Conservation (phyloP, 2,888 invertebrate genomes). For the Leucania comma region DNA sequence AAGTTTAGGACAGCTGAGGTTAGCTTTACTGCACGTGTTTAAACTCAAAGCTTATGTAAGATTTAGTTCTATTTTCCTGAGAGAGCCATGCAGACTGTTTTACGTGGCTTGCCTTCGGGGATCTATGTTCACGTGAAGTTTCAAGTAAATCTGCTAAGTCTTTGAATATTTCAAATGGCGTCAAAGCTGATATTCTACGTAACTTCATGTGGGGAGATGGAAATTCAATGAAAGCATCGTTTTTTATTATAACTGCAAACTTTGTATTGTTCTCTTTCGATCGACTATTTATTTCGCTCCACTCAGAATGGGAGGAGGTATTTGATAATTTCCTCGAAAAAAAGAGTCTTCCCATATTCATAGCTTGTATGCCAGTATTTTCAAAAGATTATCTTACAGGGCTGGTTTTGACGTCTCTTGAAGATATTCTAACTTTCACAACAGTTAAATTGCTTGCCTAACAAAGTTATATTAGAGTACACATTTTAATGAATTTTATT, state of each 20-base stretch:
- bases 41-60: conserved; percentile 10
- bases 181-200: conserved; percentile 21
- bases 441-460: neutral
- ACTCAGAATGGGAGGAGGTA: no score
- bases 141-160: conserved; percentile 30
- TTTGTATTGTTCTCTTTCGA: neutral
- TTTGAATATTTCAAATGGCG: conserved; percentile 52
- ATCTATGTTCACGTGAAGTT: conserved; percentile 31
- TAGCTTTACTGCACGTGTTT: neutral
- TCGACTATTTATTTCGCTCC: no score
- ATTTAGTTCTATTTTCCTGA: conserved; percentile 18
- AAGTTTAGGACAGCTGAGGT: neutral
- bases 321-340: no score
- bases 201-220: conserved; percentile 5
- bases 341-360: no score
- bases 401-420: neutral
- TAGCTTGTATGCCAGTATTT: neutral
- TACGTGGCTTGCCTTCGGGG: conserved; percentile 23
- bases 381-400: no score
- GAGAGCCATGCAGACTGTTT: conserved; percentile 2
- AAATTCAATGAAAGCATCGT: conserved; percentile 17
- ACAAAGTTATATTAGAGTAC: neutral
- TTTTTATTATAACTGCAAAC: neutral
- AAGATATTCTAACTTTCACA: neutral
- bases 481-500: no score